Base-by-base conservation (phyloP, 2,113 vertebrate genomes). In the Phylloscopus trochilus region DNA sequence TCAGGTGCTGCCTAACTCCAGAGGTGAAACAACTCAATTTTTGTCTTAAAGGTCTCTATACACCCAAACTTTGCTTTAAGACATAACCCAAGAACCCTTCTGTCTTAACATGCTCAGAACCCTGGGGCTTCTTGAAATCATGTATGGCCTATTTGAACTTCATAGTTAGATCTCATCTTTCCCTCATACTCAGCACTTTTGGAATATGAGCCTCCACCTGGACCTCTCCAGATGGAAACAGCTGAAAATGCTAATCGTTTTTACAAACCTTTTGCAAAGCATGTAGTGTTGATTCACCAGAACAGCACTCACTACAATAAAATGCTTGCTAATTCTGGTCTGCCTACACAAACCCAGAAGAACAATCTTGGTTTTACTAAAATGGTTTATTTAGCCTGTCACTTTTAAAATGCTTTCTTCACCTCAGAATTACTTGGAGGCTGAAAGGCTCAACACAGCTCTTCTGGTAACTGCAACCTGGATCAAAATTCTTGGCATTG, bases 401-500 rank as follows among this genome's bases (percentile, higher is more conserved):
- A 49, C 58, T 69, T 66, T 37, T 69, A 46, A 88, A 87, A 73
- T 64, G 14, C 75, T 90, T 97, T 89, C 76, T 82, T 94, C 76
- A 72, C 83, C 56, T 95, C 79, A 83, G 91, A 83, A 91, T 94
- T 88, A 41, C 51, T 94, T 94, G 90, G 86, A 96, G 90, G n/a
- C 77, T 63, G 41, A 59, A 66, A 83, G 67, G 63, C 62, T 94
- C 69, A 15, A 21, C 46, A 49, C 26, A 86, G 41, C 27, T 94
- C 62, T 87, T 79, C 15, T 53, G 53, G 76, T 66, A 66, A 78
- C 78, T 94, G 83, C 44, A 88, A 41, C 37, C 62, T 24, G 2
- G 26, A 47, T 85, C 3, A 4, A 60, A 70, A 67, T 53, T 80
- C 47, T 75, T 81, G 90, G 88, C 92, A 51, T 17, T 47, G 11